Base-by-base conservation (phyloP, 2,797 vertebrate species). In the Danio choprae region DNA sequence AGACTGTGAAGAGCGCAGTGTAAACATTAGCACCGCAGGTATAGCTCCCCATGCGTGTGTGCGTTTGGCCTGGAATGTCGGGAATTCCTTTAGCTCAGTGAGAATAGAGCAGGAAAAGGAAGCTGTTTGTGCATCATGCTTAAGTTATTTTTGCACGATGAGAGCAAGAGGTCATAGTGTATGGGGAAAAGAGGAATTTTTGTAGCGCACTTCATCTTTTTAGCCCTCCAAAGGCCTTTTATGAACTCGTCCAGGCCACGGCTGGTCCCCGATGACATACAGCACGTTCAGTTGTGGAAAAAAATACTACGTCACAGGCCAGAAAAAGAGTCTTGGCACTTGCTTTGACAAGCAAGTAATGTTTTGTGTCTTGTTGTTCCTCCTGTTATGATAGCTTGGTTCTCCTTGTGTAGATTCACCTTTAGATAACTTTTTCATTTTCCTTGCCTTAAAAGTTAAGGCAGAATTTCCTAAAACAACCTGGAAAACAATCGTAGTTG, bases 131-230 rank as follows among this genome's bases (percentile, higher is more conserved):
- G 85, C 85, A 86, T 63, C 86, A 76, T 86, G 91, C 91, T 6
- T 82, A 86, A 84, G 92, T 89, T 96, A 94, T 96, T 95, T 95
- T 93, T 94, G 91, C 90, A 88, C 4, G 40, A 80, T 74, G 53
- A 87, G 89, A 92, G 93, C 94, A 91, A 92, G 44, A 87, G 88
- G 85, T 89, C 85, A 87, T 88, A 18, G 83, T 86, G 84, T 88
- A 90, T 85, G 85, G 87, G 89, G 90, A 87, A 90, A 90, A 89
- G 87, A 74, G 87, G 90, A 91, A 91, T 29, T 90, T 75, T 77
- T 89, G 85, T 78, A 76, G 71, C 83, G 51, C 67, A 81, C 76
- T 90, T 90, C 79, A 82, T 90, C 80, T 80, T 40, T 79, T 88
- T 80, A 56, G 40, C 74, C 77, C 73, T 55, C 38, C 83, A 84